phyloP scores from a whole-genome alignment of 1,140 invertebrate genomes.

The Orussus abietinus region DNA sequence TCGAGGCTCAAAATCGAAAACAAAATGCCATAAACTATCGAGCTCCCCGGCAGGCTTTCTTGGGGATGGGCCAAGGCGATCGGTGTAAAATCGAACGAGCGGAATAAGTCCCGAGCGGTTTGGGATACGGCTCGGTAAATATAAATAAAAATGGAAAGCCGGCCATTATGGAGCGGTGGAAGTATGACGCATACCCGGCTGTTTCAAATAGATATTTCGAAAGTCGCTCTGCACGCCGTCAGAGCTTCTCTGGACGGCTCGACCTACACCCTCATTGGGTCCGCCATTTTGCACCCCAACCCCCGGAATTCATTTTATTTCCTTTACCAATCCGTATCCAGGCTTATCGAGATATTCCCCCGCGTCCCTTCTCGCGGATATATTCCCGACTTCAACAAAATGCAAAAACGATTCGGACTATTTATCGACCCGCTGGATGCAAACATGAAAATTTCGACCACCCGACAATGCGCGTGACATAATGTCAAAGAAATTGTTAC shows the following conservation, averaged over 20 bases:
- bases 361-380: no score
- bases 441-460: no score
- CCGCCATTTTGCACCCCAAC: slow-evolving; percentile 4
- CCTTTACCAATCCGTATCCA: slow-evolving; percentile 16
- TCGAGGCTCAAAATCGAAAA: slow-evolving; percentile 34
- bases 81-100: slow-evolving; percentile 18
- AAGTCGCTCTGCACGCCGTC: slow-evolving; percentile 16
- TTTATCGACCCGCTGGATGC: no score
- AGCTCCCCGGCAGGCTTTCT: slow-evolving; percentile 2
- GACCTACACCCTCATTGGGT: slow-evolving; percentile 2
- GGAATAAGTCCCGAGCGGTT: not conserved
- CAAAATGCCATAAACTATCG: slow-evolving; percentile 43
- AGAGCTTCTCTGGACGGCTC: slow-evolving; percentile 1
- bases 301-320: slow-evolving; percentile 26
- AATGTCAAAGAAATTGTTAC: no score
- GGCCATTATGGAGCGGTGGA: slow-evolving; percentile 41
- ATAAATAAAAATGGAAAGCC: slow-evolving; percentile 50
- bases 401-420: no score
- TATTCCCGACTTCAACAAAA: no score
- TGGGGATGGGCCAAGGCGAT: slow-evolving; percentile 16
- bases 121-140: slow-evolving; percentile 25
- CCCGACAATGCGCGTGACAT: no score
- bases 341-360: slow-evolving; percentile 25
- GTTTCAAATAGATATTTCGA: slow-evolving; percentile 47
- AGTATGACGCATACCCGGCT: slow-evolving; percentile 45